Base-by-base conservation (phyloP, 2,113 vertebrate genomes). In the Philantomba maxwellii region DNA sequence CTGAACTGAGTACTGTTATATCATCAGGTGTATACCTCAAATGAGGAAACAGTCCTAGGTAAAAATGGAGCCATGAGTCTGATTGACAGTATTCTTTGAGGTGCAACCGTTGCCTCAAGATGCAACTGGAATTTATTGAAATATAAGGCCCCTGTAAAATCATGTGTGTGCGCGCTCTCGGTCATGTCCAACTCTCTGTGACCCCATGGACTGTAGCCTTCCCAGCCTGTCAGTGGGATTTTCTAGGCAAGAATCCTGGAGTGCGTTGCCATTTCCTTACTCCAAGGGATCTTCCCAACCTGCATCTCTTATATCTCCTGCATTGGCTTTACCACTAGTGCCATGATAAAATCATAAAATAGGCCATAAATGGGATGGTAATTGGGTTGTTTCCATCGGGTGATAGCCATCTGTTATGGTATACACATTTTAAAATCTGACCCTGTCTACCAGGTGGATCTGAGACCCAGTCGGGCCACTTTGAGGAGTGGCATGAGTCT, bases 311-410 rank as follows among this genome's bases (percentile, higher is more conserved):
- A 43, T 25, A 6, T 26, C 70, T 43, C 70, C 23, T 43, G 39
- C 23, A 43, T 14, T 75, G 12, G 39, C 39, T 75, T 43, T 75
- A 26, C 70, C 21, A 26, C 23, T 75, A 75, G 23, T 26, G 39
- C 70, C 70, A 75, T 17, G 36, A 73, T 73, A 73, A 66, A 70
- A 55, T 80, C 70, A 89, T 60, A 73, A 82, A 92, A 89, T 87
- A 70, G 84, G 21, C 60, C 39, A 25, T 39, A 84, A 73, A 26
- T 47, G 9, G 66, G 25, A 39, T 73, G 77, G 21, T 58, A 58
- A 53, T 53, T 45, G 13, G 39, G 5, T 78, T 47, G 45, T 91
- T 43, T 55, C 13, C 21, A 70, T 36, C 8, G 16, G 19, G 28
- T 3, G 28, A 77, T 15, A 92, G 30, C 43, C n/a, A n/a, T 47